Evolutionary conservation across 2,797 vertebrate genomes (phyloP), one percentile per base, ranked within the genome.

Genomic region (Poecilia gillii): DNA sequence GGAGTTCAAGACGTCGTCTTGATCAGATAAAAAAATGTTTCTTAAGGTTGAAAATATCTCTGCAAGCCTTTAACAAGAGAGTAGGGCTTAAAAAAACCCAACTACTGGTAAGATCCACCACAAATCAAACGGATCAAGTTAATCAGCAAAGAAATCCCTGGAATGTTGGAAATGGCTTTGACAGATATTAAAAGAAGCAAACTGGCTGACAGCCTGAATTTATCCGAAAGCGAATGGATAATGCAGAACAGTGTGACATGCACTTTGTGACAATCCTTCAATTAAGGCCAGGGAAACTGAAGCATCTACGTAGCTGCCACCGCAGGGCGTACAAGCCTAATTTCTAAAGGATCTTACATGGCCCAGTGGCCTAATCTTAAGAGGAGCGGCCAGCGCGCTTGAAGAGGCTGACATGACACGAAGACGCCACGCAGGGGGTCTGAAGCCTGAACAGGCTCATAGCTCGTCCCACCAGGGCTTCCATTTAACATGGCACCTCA

Each of bases 1-100:
- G 18, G 66, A 71, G 49, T 71, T 76, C 76, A 45, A 16, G 39
- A 43, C 14, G 1, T 72, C 66, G 25, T 95, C 92, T 94, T 87
- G 79, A 94, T 95, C 93, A 91, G 92, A 95, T 95, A 94, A 93
- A 86, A 72, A 43, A n/a, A 59, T 57, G 80, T 74, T 81, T 85
- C 80, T 80, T 47, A 31, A 68, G 66, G 78, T 70, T 73, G 81
- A 87, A 78, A 84, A 53, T 53, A 84, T 89, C 84, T 83, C 71
- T 79, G 74, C 1, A 51, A 84, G 76, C 73, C 72, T 82, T 87
- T 89, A 91, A 92, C 89, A 84, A 88, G 71, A 72, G 57, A 47
- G 77, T 55, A 83, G 49, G 74, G 45, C 45, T 25, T 12, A 59
- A 57, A 57, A 57, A 8, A 51, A 14, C 4, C 1, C 13, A 49